Percentiles rank a stretch among this genome's conserved stretches.
These are phyloP conservation scores for Drosophila austrosaltans DNA, from an alignment of 2,888 invertebrate species.

Conservation along the genomic window DNA sequence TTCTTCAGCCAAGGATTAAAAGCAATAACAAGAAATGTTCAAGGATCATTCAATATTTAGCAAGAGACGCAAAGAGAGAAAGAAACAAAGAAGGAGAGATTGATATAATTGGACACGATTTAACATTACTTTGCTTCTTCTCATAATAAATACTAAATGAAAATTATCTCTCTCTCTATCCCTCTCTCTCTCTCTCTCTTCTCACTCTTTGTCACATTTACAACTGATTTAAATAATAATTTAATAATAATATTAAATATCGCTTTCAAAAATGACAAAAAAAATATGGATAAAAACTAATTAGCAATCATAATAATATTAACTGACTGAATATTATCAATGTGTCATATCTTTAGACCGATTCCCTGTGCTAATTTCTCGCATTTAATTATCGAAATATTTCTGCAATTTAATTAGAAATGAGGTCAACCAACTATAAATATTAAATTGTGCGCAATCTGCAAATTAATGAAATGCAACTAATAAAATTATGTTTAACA, in stretches of 20 bases:
- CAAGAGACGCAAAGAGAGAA: too few species aligned
- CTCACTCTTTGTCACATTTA: too few species aligned
- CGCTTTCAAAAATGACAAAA: not conserved
- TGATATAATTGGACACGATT: too few species aligned
- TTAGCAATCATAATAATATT: not conserved
- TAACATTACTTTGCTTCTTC: too few species aligned
- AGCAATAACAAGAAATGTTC: not conserved
- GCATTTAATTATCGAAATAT: slow-evolving; percentile 69
- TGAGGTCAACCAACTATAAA: slow-evolving; percentile 74
- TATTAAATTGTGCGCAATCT: slow-evolving; percentile 71
- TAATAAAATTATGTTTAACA: slow-evolving; percentile 73
- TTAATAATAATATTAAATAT: not conserved
- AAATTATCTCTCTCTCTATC: too few species aligned
- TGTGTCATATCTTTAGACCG: not conserved
- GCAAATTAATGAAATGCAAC: slow-evolving; percentile 75
- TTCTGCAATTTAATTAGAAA: slow-evolving; percentile 73
- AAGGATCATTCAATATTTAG: slow-evolving; percentile 6
- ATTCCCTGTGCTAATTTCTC: slow-evolving; percentile 49
- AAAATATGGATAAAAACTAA: not conserved
- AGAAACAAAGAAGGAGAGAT: too few species aligned
- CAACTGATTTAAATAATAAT: too few species aligned
- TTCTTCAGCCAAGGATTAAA: not conserved
- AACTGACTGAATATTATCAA: slow-evolving; percentile 6
- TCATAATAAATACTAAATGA: too few species aligned
- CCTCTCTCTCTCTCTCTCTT: too few species aligned